Evolutionary conservation across 2,113 vertebrate species (phyloP).

Genomic region (Paraplagusia blochii): DNA sequence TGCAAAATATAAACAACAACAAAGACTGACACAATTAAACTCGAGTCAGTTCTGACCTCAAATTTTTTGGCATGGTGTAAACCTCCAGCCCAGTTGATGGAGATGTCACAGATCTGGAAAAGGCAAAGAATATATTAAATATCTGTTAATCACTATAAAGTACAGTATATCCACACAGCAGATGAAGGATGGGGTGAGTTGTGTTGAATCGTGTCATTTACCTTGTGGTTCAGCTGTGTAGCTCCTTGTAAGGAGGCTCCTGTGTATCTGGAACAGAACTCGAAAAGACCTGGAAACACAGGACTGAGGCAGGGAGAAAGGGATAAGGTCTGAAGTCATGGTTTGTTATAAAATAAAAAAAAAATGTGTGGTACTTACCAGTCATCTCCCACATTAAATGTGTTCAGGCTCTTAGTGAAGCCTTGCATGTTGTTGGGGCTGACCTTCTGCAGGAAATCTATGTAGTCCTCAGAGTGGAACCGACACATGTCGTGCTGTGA

Average conservation of each 20-base stretch:
- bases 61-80: constrained; percentile 98
- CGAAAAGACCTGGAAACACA: constrained; percentile 96
- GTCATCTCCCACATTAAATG: constrained; percentile 97
- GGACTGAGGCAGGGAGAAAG: constrained; percentile 75
- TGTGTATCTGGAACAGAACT: constrained; percentile 97
- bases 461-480: constrained; percentile 98
- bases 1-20: not conserved
- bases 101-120: constrained; percentile 94
- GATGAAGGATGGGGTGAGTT: no score
- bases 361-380: constrained; percentile 78
- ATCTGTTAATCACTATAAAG: no score
- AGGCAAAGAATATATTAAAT: constrained; percentile 8
- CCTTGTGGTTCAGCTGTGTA: constrained; percentile 98
- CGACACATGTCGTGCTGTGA: constrained; percentile 99
- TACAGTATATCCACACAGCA: no score
- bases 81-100: constrained; percentile 98
- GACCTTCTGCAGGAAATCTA: constrained; percentile 97
- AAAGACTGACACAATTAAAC: not conserved
- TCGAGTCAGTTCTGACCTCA: constrained; percentile 78
- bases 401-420: constrained; percentile 98
- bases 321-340: not conserved
- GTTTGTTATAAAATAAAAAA: not conserved
- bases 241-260: constrained; percentile 97
- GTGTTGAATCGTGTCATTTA: constrained; percentile 38
- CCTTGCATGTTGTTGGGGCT: constrained; percentile 99